Base-by-base conservation (phyloP, 1,140 invertebrate species). In the Leucophenga varia region DNA sequence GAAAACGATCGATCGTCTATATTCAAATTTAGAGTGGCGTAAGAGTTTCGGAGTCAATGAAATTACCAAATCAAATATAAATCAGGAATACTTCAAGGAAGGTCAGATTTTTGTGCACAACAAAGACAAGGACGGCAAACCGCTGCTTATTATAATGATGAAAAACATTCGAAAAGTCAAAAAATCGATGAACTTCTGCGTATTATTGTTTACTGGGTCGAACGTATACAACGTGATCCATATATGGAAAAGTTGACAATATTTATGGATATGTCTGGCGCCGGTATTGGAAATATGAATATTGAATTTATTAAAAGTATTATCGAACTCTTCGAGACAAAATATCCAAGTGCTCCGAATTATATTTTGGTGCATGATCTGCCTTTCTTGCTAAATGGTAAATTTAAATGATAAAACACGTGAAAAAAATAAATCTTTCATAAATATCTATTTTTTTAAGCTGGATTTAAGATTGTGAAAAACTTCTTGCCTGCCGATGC, bases 361-460 rank as follows among this genome's bases (percentile, higher is more conserved):
- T 92, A 93, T 59, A 91, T 97, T 49, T 78, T 97, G 20, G 88
- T 97, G 46, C 92, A 86, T 76, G 91, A 97, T 70, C 90, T 97
- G 89, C 89, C 93, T 6, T 97, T 93, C 91, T 83, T 96, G n/a
- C 78, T 97, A 49, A 93, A 88, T 74, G 86, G 88, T 90, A 78
- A 78, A n/a, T n/a, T n/a, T n/a, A n/a, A n/a, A n/a, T n/a, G n/a
- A n/a, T n/a, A n/a, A n/a, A n/a, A n/a, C n/a, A n/a, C n/a, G n/a
- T n/a, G n/a, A n/a, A n/a, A n/a, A n/a, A n/a, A n/a, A n/a, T n/a
- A n/a, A n/a, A n/a, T n/a, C n/a, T n/a, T 3, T 5, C 18, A 21
- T 14, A 19, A 19, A 38, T 35, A n/a, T n/a, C n/a, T 57, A 49
- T 60, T 54, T 51, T 53, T 79, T 79, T 35, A 61, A 90, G 91